Evolutionary conservation across 2,797 vertebrate species (phyloP), one percentile per base, ranked within the genome.

Genomic region (Myotis findleyi): DNA sequence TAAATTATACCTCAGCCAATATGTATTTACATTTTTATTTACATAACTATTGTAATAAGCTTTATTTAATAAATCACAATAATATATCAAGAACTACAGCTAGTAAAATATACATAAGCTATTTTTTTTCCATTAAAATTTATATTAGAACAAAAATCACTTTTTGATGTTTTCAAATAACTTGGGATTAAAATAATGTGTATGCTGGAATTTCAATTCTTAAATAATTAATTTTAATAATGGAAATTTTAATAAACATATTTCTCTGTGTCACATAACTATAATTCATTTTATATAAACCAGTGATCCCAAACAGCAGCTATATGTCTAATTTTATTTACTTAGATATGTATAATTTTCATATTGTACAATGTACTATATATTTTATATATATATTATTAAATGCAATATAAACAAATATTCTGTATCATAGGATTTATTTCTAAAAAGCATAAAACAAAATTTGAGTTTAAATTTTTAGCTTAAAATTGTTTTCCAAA

Each of bases 221-320:
- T 93, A 85, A 79, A 59, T 80, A 7, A 80, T 83, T 47, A 38
- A 68, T 75, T 75, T 83, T 80, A n/a, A 80, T 82, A 73, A 36
- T 68, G 3, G 23, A 89, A 55, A 41, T 44, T 84, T 25, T 79
- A 79, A 59, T 79, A 33, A 59, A 62, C 69, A 66, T 80, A 3
- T 38, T 69, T 85, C 10, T 73, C 6, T 57, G 27, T 73, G 12
- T 51, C 27, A 64, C 30, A 55, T 66, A 49, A 64, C 13, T 51
- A 6, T 89, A 73, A 36, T 68, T 36, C 12, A 73, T 5, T 81
- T 75, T 80, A 66, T 59, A 33, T 75, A 80, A 85, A 33, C 2
- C 41, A 49, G 73, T 59, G 36, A 64, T 7, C 30, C 17, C n/a
- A 75, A 11, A 51, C 8, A 44, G 6, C n/a, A 57, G 13, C 12